Percentiles rank a stretch among this genome's conserved stretches.
These are phyloP conservation scores for Todus mexicanus DNA, from an alignment of 2,797 vertebrate genomes.

Conservation along the genomic window DNA sequence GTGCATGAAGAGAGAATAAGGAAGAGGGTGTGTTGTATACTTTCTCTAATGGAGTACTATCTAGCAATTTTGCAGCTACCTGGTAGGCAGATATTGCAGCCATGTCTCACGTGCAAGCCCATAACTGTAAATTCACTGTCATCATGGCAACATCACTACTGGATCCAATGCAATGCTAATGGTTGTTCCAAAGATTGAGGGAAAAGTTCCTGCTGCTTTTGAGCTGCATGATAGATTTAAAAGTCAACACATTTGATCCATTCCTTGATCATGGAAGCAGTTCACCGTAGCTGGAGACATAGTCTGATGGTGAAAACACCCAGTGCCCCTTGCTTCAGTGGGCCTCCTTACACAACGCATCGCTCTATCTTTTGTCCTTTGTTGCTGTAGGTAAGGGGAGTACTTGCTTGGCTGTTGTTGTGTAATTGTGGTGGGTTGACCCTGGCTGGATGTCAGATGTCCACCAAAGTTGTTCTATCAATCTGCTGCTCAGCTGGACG, in stretches of 20 bases:
- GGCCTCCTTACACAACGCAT: not conserved
- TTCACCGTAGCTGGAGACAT: not conserved
- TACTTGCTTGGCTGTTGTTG: not conserved
- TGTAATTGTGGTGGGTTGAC: not conserved
- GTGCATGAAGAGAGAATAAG: not conserved
- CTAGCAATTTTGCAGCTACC: not conserved
- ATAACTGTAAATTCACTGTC: not conserved
- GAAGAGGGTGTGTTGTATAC: not conserved
- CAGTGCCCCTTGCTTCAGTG: not conserved
- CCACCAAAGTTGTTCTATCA: not conserved
- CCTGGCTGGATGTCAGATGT: not conserved
- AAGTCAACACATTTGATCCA: not conserved
- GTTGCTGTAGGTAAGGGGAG: not conserved
- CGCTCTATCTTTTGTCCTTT: not conserved
- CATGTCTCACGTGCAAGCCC: not conserved
- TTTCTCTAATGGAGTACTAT: not conserved
- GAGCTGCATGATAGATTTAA: not conserved
- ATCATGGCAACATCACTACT: not conserved
- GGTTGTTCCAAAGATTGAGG: not conserved
- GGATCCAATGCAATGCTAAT: not conserved
- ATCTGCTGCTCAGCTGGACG: not conserved
- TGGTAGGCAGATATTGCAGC: not conserved
- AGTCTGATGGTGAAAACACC: not conserved
- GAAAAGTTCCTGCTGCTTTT: not conserved
- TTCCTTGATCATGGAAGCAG: not conserved